Evolutionary conservation across 1,140 invertebrate species (phyloP), one percentile per base, ranked within the genome.

Genomic region (Druon quercuslanigerum): DNA sequence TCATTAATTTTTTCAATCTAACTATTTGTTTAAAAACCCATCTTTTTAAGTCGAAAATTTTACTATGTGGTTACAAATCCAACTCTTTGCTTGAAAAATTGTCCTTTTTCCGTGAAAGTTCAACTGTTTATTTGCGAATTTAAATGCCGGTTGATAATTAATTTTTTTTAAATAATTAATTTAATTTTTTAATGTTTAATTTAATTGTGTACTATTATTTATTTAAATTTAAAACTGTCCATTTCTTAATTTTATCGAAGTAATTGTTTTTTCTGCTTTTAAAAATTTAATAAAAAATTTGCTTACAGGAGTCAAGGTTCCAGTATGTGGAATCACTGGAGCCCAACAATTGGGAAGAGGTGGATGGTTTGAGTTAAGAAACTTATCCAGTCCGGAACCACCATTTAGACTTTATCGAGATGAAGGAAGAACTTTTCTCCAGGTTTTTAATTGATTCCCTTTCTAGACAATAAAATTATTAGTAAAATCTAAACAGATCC

Each of bases 241-340:
- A 46, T 46, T 46, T 46, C 9, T 46, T 9, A 46, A 46, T 0
- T 3, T 6, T 17, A n/a, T 25, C 56, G 3, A 20, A 9, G 13
- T 2, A 3, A 20, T 25, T 60, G 9, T 20, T 60, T 60, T 17
- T 3, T 60, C 14, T 11, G 25, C 25, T 70, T 72, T 14, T 74
- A 73, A 25, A 51, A 51, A 25, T 50, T 33, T 40, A 79, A 19
- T 74, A 52, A 0, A 33, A 33, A 33, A 60, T 60, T 74, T 76
- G 60, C 81, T 87, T 89, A 17, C 86, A 96, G 95, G 94, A 85
- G 94, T 95, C 2, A 93, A 93, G 78, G 94, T 94, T 25, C 96
- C 96, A n/a, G 94, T 97, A 40, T 97, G 96, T 86, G 96, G 95
- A 25, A 96, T 97, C n/a, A 96, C 96, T 2, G 94, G 95, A 46